Evolutionary conservation across 2,888 invertebrate genomes (phyloP), one percentile per base, ranked within the genome.

Genomic region (Rhingia campestris): DNA sequence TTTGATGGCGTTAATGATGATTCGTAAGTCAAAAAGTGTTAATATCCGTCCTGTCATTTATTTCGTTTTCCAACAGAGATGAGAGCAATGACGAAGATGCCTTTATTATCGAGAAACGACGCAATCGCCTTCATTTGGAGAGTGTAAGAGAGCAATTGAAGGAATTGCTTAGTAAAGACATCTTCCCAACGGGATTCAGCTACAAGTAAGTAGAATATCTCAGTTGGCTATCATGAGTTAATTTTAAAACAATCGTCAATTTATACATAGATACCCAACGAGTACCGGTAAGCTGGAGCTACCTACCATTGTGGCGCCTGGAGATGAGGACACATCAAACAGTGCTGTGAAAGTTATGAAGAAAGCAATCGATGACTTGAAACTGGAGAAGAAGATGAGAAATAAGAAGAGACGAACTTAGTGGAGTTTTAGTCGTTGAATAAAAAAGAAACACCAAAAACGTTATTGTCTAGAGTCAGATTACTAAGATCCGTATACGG

Each of bases 131-230:
- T 10, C 88, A 88, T 66, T 87, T 91, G 41, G 88, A 88, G 10
- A 79, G 81, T 5, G 88, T 88, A 0, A 88, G 90, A 3, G 86
- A 87, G 0, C 87, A 90, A 41, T 85, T 90, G 0, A 86, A 85
- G 7, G 72, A 87, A 6, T 86, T 90, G 3, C 72, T 96, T 14
- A 89, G 92, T 0, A 93, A 93, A 51, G 94, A 95, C 0, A 88
- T 95, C 41, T 94, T 95, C 87, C 95, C 95, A 0, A 93, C 91
- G 88, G 95, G 95, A 0, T 95, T 95, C 89, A 95, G 94, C 72
- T 94, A 93, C 35, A 91, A 88, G 88, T 91, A 72, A 70, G 87
- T 75, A 94, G 93, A 87, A 35, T 58, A 37, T 9, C 4, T 4
- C n/a, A n/a, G 10, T 39, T 6, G 7, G 12, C 3, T 9, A 49